Evolutionary conservation across 2,888 invertebrate genomes (phyloP).

Genomic region (Clostera curtula): DNA sequence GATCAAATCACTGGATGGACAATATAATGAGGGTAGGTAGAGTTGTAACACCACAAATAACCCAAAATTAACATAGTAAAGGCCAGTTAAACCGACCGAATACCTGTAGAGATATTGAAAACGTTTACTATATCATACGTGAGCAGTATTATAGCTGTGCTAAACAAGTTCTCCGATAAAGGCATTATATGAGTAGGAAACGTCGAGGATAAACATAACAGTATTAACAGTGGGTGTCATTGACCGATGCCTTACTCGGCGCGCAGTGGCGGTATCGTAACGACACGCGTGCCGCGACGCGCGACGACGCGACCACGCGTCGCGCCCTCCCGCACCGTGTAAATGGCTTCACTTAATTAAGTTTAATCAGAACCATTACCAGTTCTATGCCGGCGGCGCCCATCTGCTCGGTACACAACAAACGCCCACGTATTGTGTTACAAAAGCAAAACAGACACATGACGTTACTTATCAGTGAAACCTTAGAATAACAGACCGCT

Average conservation of each 20-base stretch:
- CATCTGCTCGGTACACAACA: constrained; percentile 61
- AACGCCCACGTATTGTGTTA: constrained; percentile 67
- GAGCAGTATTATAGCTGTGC: too few relatives aligned
- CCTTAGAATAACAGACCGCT: too few relatives aligned
- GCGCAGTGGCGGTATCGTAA: constrained; percentile 8
- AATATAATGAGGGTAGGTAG: too few relatives aligned
- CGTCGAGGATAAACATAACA: constrained; percentile 6
- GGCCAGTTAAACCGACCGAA: too few relatives aligned
- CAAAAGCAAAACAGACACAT: constrained; percentile 31
- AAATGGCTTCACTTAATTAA: constrained; percentile 75
- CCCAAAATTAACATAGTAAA: too few relatives aligned
- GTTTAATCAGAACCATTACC: constrained; percentile 67
- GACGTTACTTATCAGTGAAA: constrained; percentile 29
- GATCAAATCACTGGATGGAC: too few relatives aligned
- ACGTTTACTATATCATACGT: too few relatives aligned
- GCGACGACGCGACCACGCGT: constrained; percentile 27
- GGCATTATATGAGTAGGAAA: background rate
- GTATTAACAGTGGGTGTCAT: constrained; percentile 24
- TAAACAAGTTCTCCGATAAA: too few relatives aligned
- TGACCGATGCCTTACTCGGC: constrained; percentile 48
- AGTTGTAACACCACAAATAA: too few relatives aligned
- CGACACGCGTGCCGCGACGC: constrained; percentile 18
- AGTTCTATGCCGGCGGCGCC: constrained; percentile 37
- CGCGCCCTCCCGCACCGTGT: constrained; percentile 42
- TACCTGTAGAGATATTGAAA: too few relatives aligned